These are phyloP conservation scores for Yponomeuta plumbellus DNA, from an alignment of 2,888 invertebrate species.

Conservation along the genomic window DNA sequence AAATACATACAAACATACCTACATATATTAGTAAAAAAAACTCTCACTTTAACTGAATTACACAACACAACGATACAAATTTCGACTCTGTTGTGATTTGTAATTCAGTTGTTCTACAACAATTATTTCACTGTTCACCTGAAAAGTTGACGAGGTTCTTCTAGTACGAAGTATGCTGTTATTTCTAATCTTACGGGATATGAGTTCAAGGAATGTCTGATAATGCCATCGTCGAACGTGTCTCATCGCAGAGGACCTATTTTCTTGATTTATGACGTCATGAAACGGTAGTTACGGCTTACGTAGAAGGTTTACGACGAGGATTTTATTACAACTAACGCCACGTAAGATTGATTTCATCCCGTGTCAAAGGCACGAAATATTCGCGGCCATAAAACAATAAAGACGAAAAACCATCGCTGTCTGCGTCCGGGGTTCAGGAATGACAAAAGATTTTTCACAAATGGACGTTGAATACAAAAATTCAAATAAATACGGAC, in stretches of 20 bases:
- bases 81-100: too few relatives aligned
- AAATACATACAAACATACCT: too few relatives aligned
- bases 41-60: too few relatives aligned
- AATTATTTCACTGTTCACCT: too few relatives aligned
- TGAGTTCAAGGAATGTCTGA: conserved; percentile 42
- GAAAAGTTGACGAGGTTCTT: too few relatives aligned
- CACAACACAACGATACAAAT: too few relatives aligned
- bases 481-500: conserved; percentile 45
- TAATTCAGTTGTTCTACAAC: too few relatives aligned
- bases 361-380: background rate
- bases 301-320: conserved; percentile 18
- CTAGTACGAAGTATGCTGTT: conserved; percentile 2
- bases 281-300: conserved; percentile 29
- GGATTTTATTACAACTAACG: conserved; percentile 15
- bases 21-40: too few relatives aligned
- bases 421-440: background rate
- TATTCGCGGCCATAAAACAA: conserved; percentile 13
- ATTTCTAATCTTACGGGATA: conserved; percentile 12
- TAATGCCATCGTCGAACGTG: conserved; percentile 31
- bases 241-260: conserved; percentile 41
- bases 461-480: conserved; percentile 33
- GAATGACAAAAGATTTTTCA: conserved; percentile 13
- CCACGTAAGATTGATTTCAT: conserved; percentile 16
- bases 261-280: conserved; percentile 48
- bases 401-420: conserved; percentile 26